Conservation (phyloP, 2,797 vertebrate genomes). For the Microctenopoma lineatum region DNA sequence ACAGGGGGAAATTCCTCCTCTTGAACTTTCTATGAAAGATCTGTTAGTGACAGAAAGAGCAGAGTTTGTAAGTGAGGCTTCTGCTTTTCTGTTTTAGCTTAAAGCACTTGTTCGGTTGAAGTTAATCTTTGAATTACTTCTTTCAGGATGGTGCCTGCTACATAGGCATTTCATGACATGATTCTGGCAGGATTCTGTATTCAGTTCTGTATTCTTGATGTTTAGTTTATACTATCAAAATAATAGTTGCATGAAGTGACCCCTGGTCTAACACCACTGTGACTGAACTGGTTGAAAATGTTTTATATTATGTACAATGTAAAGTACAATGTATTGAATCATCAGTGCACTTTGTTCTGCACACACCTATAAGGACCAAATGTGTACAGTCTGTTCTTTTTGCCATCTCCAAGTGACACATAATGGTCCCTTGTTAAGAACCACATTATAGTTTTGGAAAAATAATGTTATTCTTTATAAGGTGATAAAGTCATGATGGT, state of each 20-base stretch:
- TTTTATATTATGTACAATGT: neutral
- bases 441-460: conserved; percentile 2
- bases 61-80: neutral
- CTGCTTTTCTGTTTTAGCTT: neutral
- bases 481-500: neutral
- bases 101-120: neutral
- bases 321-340: neutral
- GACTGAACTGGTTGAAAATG: conserved; percentile 6
- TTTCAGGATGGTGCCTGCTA: neutral
- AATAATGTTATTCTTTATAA: neutral
- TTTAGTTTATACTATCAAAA: neutral
- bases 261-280: conserved; percentile 16
- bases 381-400: conserved; percentile 9
- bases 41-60: neutral
- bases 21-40: neutral
- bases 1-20: neutral
- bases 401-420: conserved; percentile 16
- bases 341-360: conserved; percentile 13
- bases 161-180: no score
- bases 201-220: neutral
- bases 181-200: neutral
- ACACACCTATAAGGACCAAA: conserved; percentile 12
- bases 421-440: conserved; percentile 14
- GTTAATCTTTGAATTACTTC: neutral
- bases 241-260: neutral